Base-by-base conservation (phyloP, 2,888 invertebrate species). In the Ariolimax columbianus region DNA sequence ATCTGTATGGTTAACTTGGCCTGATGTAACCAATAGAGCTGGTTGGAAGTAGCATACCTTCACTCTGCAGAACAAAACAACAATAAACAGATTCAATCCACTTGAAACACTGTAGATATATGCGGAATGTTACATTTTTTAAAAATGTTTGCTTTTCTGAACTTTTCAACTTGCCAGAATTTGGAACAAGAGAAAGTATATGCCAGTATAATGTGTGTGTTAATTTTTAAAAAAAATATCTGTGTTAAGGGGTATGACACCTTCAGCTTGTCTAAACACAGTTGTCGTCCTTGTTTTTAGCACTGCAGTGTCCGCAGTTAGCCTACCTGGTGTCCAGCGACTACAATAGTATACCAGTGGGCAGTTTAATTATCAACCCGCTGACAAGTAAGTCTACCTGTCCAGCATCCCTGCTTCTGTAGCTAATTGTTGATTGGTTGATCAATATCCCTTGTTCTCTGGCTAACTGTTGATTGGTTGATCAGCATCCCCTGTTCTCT, bases 291-390 rank as follows among this genome's bases (percentile, higher is more conserved):
- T 51, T 75, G 75, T 70, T 82, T 75, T 30, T 82, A 82, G 82
- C 82, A 43, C 82, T 72, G 30, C 82, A 63, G 75, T 84, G 63
- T 72, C 84, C 84, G 3, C 77, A 77, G 38, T 63, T 73, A n/a
- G 85, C 85, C 47, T 85, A 85, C 66, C 88, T 89, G 97, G 97
- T 97, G 80, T 97, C 98, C 82, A 97, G 97, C 55, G 97, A 97
- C 94, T 96, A 97, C 94, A 96, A 97, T 70, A 96, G 96, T 89
- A 97, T 98, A 87, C 98, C 98, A 80, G 95, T 96, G 84, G 98
- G 98, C 87, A 97, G 97, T 90, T 95, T 98, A 91, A 96, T 98
- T 91, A 97, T 98, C 93, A 97, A 98, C 94, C 98, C 98, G 40
- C 92, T 93, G 83, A 93, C 94, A 88, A 92, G 94, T 92, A 90